These are phyloP conservation scores for Oreochromis spilurus DNA, from an alignment of 2,113 vertebrate genomes.

Conservation along the genomic window DNA sequence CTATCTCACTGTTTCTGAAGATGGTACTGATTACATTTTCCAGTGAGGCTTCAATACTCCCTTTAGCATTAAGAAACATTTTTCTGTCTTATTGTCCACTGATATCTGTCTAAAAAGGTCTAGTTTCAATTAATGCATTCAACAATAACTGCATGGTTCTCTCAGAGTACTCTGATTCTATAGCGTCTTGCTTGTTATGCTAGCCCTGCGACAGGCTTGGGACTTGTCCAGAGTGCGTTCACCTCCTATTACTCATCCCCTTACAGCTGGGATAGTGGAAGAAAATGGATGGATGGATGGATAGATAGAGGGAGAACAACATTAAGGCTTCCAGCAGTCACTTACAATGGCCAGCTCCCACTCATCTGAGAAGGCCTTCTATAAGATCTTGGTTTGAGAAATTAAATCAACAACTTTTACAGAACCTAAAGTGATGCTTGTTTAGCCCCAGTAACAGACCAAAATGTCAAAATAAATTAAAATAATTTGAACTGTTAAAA, in stretches of 20 bases:
- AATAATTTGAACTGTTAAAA: background rate
- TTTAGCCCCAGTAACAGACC: background rate
- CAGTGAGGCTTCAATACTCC: background rate
- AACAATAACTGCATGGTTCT: accelerated
- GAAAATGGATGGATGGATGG: background rate
- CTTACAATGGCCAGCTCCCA: background rate
- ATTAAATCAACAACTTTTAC: background rate
- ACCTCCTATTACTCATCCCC: background rate
- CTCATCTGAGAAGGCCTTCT: background rate
- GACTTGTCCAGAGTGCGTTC: background rate
- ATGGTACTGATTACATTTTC: background rate
- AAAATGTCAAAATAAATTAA: background rate
- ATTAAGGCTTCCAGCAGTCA: background rate
- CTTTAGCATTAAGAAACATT: background rate
- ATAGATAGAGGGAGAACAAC: background rate
- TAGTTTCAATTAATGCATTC: background rate
- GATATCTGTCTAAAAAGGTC: background rate
- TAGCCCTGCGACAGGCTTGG: background rate
- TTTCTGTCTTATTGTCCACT: background rate
- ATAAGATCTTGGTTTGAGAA: background rate
- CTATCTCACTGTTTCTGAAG: background rate
- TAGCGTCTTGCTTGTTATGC: background rate
- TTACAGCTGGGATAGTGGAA: background rate
- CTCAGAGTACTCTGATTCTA: background rate
- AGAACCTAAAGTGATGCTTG: background rate